A percentile compares a stretch with the other conserved stretches of the same genome.
Conservation (phyloP, 2,888 invertebrate genomes). For the Sphaeridia pumilis region DNA sequence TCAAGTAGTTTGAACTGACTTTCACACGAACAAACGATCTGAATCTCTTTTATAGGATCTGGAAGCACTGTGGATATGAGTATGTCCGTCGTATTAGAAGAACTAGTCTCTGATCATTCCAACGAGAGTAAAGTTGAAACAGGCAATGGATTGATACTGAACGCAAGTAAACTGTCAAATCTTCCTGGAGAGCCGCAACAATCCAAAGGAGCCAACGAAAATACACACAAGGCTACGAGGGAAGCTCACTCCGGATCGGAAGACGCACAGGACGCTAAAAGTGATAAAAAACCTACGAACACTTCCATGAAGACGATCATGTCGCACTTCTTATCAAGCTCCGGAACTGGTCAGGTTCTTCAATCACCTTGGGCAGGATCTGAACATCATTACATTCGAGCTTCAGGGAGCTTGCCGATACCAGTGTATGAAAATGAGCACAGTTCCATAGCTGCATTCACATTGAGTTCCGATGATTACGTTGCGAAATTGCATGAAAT, state of each 20-base stretch:
- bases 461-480: constrained; percentile 61
- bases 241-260: too few species aligned
- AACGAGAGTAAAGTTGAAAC: too few species aligned
- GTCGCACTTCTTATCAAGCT: constrained; percentile 53
- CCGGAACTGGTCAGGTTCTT: constrained; percentile 41
- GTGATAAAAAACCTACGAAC: constrained; percentile 31
- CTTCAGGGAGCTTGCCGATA: constrained; percentile 38
- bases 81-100: constrained; percentile 26
- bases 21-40: too few species aligned
- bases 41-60: constrained; percentile 6
- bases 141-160: too few species aligned
- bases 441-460: constrained; percentile 74
- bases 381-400: constrained; percentile 50
- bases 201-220: constrained; percentile 4
- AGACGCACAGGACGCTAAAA: constrained; percentile 25
- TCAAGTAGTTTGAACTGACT: too few species aligned
- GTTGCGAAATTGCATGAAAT: constrained; percentile 49
- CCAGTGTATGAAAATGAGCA: constrained; percentile 67
- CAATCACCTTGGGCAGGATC: constrained; percentile 51
- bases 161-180: too few species aligned
- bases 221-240: too few species aligned
- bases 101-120: constrained; percentile 12
- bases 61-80: constrained; percentile 27
- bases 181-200: too few species aligned
- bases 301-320: constrained; percentile 52